A percentile compares a stretch with the other conserved stretches of the same genome.
These are phyloP conservation scores for Esperia sulphurella DNA, from an alignment of 2,888 invertebrate genomes.

Conservation along the genomic window DNA sequence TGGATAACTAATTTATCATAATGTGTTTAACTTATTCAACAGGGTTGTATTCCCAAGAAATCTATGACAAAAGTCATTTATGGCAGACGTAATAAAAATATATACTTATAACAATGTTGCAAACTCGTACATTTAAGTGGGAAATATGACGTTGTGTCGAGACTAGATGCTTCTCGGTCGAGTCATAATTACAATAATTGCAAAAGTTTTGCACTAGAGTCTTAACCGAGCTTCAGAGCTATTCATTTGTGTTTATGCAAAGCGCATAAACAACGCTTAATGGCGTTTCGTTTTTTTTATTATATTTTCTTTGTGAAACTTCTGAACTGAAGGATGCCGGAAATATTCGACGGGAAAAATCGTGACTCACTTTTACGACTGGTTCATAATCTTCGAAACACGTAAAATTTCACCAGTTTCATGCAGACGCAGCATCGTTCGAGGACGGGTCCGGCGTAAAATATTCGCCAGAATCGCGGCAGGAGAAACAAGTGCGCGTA, in stretches of 20 bases:
- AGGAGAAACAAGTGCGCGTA: conserved; percentile 46
- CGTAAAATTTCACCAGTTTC: conserved; percentile 60
- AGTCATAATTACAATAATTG: conserved; percentile 73
- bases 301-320: conserved; percentile 34
- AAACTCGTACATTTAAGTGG: conserved; percentile 68
- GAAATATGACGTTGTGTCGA: conserved; percentile 63
- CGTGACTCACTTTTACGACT: conserved; percentile 58
- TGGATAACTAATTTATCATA: conserved; percentile 28
- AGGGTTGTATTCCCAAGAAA: conserved; percentile 28
- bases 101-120: conserved; percentile 61
- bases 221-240: conserved; percentile 55
- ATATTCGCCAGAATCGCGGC: conserved; percentile 48
- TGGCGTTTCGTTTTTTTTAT: conserved; percentile 41
- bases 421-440: conserved; percentile 60
- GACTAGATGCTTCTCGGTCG: conserved; percentile 60
- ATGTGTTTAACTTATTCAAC: conserved; percentile 1
- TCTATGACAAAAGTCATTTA: conserved; percentile 47
- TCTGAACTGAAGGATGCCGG: conserved; percentile 4
- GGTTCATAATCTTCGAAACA: conserved; percentile 63
- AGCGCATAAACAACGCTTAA: conserved; percentile 52
- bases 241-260: conserved; percentile 64
- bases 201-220: conserved; percentile 65
- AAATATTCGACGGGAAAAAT: conserved; percentile 39
- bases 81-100: conserved; percentile 55
- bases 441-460: conserved; percentile 54